Base-by-base conservation (phyloP, 2,113 vertebrate genomes). In the Myiozetetes cayanensis region DNA sequence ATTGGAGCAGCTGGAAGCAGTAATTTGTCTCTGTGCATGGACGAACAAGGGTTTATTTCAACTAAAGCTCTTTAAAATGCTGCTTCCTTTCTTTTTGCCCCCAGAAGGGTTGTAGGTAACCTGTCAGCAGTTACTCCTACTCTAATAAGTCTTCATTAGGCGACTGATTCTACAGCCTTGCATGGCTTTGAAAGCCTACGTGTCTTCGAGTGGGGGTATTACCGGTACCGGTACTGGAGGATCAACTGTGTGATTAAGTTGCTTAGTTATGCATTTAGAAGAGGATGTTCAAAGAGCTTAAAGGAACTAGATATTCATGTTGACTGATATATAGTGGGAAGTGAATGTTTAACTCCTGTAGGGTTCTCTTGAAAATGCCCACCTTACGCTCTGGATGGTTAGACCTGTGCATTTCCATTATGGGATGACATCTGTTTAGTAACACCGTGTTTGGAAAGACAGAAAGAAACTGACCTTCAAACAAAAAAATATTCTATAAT, bases 311-410 rank as follows among this genome's bases (percentile, higher is more conserved):
- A 81, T 86, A 82, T 28, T 78, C 76, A 25, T 7, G 14, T 15
- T 73, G 94, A 87, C 72, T 72, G 96, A 87, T 84, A 27, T 1
- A 6, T 20, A 58, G 76, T 73, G 80, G 92, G 92, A 90, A 94
- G 86, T 18, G 66, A 84, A 23, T 24, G 30, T 61, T 86, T 65
- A 68, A 39, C 53, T 95, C 79, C 52, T 41, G 0, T 22, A 13
- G 76, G 41, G 31, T 58, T 85, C 65, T 79, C 70, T 31, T 63
- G 61, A 81, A 90, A 92, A 88, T 84, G 52, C 56, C 61, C 31
- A 6, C 41, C 25, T 73, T 43, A 4, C 7, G 3, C n/a, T 86
- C 19, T 84, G 59, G 41, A 6, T 35, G 67, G 73, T 86, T 44
- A 37, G 72, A 55, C 68, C 85, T 65, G 47, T 67, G 56, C 8